Percentiles rank a stretch among this genome's conserved stretches.
Evolutionary conservation across 1,140 invertebrate species (phyloP).

Genomic region (Hypsibius dujardini): DNA sequence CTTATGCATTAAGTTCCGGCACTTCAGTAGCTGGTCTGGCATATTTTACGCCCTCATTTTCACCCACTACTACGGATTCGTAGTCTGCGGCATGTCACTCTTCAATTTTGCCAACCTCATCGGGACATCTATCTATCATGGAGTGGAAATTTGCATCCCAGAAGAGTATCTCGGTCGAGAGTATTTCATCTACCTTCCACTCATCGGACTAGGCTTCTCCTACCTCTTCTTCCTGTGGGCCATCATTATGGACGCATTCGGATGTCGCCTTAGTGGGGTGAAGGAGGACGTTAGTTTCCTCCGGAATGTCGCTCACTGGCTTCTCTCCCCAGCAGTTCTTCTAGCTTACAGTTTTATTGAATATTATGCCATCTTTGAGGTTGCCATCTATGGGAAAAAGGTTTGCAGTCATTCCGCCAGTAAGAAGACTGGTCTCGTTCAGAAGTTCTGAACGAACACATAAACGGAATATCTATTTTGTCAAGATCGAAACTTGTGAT

Average conservation of each 20-base stretch:
- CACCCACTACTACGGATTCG: conserved; percentile 9
- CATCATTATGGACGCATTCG: conserved; percentile 25
- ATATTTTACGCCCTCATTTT: not conserved
- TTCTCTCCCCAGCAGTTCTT: conserved; percentile 25
- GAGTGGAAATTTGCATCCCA: conserved; percentile 19
- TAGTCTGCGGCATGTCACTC: conserved; percentile 1
- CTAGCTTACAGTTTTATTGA: conserved; percentile 25
- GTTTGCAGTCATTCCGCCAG: no score
- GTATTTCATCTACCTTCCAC: conserved; percentile 23
- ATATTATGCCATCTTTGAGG: no score
- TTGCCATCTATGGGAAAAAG: no score
- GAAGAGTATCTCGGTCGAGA: conserved; percentile 22
- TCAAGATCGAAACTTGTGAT: no score
- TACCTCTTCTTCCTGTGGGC: conserved; percentile 26
- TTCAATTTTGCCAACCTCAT: conserved; percentile 17
- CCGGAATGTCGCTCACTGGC: conserved; percentile 25
- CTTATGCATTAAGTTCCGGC: conserved; percentile 14
- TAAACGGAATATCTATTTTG: no score
- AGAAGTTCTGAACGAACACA: no score
- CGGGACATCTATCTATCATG: conserved; percentile 20
- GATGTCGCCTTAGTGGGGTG: conserved; percentile 23
- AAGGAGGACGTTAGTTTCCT: conserved; percentile 25
- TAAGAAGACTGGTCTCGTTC: no score
- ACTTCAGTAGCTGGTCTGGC: not conserved
- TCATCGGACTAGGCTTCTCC: conserved; percentile 24